Evolutionary conservation across 35 echinoderm and acorn worm genomes (phyloP), one percentile per base, ranked within the genome.

Genomic region (Stichopus chloronotus): DNA sequence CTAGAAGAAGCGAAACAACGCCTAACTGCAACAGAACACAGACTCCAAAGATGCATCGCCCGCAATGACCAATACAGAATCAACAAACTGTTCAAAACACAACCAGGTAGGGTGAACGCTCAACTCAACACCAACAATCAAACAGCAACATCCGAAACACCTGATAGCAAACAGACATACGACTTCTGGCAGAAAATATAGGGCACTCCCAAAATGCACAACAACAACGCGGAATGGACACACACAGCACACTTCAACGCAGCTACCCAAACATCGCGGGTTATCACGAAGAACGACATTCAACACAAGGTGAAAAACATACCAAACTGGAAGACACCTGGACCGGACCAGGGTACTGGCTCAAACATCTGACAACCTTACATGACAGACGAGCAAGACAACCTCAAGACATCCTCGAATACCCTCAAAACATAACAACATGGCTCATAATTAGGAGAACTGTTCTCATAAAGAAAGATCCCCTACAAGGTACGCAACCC

Each of bases 291-390:
- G 78, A 52, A 12, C 78, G 43, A 23, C n/a, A 81, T 81, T 11
- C 19, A 81, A 25, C 19, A n/a, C n/a, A 81, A 17, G 43, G n/a
- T 81, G 78, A 81, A 81, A 52, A 81, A 81, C 12, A 81, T 81
- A 5, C 78, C 78, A 81, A 81, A 43, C 80, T 25, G 80, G 80
- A 83, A 83, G 54, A 53, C 80, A 53, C 80, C 80, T 53, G 25
- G 25, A 53, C 25, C 24, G 80, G 54, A 5, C 80, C 80, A 83
- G 7, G 54, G 54, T 53, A 83, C 54, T 83, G 80, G 4, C 80
- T 56, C 80, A 83, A 56, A 83, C 80, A 83, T 52, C 6, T 76
- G 0, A 5, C 6, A 76, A 76, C 65, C 65, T 71, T 71, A 71
- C 65, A 71, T 13, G 63, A 13, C 63, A 71, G 30, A 43, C 30